Evolutionary conservation across 2,888 invertebrate species (phyloP).

Genomic region (Zootermopsis nevadensis): DNA sequence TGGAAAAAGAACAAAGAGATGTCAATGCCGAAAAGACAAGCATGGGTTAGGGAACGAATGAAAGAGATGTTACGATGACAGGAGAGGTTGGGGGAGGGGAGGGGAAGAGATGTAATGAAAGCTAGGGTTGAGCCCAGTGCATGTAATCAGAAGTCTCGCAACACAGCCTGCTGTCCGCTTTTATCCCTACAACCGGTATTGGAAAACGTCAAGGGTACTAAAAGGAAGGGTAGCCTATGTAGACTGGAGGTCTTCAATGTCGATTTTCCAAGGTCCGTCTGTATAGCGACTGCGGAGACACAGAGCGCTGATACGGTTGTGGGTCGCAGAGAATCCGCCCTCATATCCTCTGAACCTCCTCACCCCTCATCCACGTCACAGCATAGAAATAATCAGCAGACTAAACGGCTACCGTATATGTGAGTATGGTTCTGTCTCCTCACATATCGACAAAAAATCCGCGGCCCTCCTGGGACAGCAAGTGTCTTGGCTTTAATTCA

Average conservation of each 20-base stretch:
- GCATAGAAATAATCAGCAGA: no score
- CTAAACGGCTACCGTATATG: not conserved
- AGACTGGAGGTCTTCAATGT: constrained; percentile 35
- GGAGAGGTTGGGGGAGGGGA: not conserved
- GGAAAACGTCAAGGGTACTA: constrained; percentile 39
- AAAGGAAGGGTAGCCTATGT: constrained; percentile 38
- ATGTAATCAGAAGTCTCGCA: constrained; percentile 30
- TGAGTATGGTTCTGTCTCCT: not conserved
- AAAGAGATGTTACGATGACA: constrained; percentile 20
- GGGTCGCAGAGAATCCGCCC: not conserved
- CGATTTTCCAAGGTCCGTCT: constrained; percentile 11
- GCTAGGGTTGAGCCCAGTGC: constrained; percentile 32
- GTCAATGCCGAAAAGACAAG: constrained; percentile 20
- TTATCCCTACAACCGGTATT: constrained; percentile 34
- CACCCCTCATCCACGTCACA: no score
- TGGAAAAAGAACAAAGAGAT: not conserved
- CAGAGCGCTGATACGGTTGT: constrained; percentile 9
- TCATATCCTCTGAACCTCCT: not conserved
- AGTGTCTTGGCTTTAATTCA: not conserved
- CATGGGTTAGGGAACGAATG: constrained; percentile 8
- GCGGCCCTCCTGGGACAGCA: constrained; percentile 6
- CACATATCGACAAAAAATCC: constrained; percentile 37
- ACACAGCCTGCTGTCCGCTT: constrained; percentile 16
- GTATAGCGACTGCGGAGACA: not conserved
- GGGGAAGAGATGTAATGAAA: constrained; percentile 33